phyloP scores from a whole-genome alignment of 2,797 vertebrate genomes.

The Cuculus canorus region DNA sequence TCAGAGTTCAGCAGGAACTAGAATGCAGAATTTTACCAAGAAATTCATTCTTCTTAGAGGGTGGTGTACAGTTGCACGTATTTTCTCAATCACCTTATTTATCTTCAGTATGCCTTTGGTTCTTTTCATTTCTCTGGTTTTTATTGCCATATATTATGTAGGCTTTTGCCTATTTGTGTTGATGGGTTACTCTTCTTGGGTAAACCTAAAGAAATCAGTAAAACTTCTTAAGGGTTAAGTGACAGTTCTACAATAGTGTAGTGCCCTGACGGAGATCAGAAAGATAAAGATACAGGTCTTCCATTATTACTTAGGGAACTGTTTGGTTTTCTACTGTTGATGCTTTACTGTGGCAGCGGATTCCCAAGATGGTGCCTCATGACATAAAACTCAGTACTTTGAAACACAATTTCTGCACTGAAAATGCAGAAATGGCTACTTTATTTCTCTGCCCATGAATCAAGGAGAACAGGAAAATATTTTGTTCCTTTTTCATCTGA shows the following conservation, averaged over 20 bases:
- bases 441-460: not conserved
- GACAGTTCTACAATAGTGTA: not conserved
- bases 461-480: not conserved
- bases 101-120: not conserved
- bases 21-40: not conserved
- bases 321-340: not conserved
- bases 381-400: not conserved
- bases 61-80: not conserved
- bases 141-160: not conserved
- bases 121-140: not conserved
- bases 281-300: not conserved
- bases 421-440: not conserved
- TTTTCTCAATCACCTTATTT: not conserved
- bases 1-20: not conserved
- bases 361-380: not conserved
- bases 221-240: not conserved
- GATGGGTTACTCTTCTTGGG: not conserved
- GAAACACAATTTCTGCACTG: not conserved
- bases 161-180: not conserved
- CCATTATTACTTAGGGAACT: not conserved
- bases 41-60: not conserved
- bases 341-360: not conserved
- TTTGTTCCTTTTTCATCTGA: not conserved
- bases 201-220: conserved; percentile 3
- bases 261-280: not conserved